Evolutionary conservation across 2,797 vertebrate species (phyloP).

Genomic region (Mormyrus hasselquistii): DNA sequence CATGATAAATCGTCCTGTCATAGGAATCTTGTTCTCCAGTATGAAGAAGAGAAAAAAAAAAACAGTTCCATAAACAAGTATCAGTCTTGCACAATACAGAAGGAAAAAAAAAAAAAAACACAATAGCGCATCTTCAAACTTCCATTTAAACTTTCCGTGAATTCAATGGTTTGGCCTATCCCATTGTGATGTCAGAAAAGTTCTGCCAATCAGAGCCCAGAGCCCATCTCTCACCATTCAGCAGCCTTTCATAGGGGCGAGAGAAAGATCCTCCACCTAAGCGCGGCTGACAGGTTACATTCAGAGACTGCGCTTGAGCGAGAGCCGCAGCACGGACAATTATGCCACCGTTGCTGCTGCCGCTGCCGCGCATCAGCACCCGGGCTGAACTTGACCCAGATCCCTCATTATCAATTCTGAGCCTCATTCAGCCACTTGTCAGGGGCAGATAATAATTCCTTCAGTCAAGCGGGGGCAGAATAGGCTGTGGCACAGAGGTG

Average conservation of each 20-base stretch:
- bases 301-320: constrained; percentile 17
- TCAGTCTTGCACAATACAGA: constrained; percentile 13
- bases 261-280: constrained; percentile 17
- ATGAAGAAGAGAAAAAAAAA: background rate
- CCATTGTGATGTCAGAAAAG: background rate
- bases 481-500: constrained; percentile 3
- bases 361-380: background rate
- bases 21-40: constrained; percentile 1
- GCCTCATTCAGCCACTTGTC: constrained; percentile 31
- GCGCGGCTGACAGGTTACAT: constrained; percentile 18
- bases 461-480: constrained; percentile 22
- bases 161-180: background rate
- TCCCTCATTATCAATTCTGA: constrained; percentile 34
- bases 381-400: constrained; percentile 12
- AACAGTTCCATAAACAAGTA: constrained; percentile 5
- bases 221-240: constrained; percentile 14
- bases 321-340: background rate
- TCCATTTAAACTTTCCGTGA: background rate
- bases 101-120: background rate
- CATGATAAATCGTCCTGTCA: constrained; percentile 10
- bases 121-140: constrained; percentile 5
- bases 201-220: constrained; percentile 5
- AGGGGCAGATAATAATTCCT: constrained; percentile 31
- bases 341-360: background rate
- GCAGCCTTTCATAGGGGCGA: constrained; percentile 14